Evolutionary conservation across 2,888 invertebrate genomes (phyloP), one percentile per base, ranked within the genome.

Genomic region (Chalcis sispes): DNA sequence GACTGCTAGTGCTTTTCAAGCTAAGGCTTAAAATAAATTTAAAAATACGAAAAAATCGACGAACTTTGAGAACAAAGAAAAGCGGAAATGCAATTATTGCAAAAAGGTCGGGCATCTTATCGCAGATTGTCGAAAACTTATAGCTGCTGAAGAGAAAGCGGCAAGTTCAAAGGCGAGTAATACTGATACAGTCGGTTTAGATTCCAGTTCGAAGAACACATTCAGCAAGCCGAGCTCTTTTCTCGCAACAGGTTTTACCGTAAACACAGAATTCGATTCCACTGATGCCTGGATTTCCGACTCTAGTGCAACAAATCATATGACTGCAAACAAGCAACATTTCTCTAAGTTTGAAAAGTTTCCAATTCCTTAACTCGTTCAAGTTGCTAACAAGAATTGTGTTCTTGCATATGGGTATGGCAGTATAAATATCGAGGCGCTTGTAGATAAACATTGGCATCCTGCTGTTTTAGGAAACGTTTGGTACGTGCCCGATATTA

Each of bases 281-380:
- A 65, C 77, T 62, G 79, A 79, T 54, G 65, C 74, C 4, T 81
- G 81, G 81, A 78, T 81, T 18, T 73, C 78, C 18, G 73, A 79
- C n/a, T 72, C 70, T 8, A 75, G 77, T 4, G 50, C 77, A 52
- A 72, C 71, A 10, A 70, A 77, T 58, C 79, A 79, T 36, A 72
- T 79, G 59, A 65, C 77, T 10, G 70, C 75, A 7, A 79, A 76
- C 23, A 71, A 71, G 42, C 73, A 75, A 42, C 71, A 77, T 50
- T 75, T 79, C 29, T 29, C 23, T 23, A 76, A 54, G 1, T 79
- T 72, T 27, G 62, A 76, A n/a, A 72, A 72, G 15, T 78, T 79
- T 52, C 56, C 72, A 13, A 71, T 72, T 40, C 78, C 79, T 13
- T 10, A 36, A 36, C 36, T 7, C 10, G 36, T 36, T 36, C 5